Evolutionary conservation across 1,140 invertebrate genomes (phyloP).

Genomic region (Bombus confusus): DNA sequence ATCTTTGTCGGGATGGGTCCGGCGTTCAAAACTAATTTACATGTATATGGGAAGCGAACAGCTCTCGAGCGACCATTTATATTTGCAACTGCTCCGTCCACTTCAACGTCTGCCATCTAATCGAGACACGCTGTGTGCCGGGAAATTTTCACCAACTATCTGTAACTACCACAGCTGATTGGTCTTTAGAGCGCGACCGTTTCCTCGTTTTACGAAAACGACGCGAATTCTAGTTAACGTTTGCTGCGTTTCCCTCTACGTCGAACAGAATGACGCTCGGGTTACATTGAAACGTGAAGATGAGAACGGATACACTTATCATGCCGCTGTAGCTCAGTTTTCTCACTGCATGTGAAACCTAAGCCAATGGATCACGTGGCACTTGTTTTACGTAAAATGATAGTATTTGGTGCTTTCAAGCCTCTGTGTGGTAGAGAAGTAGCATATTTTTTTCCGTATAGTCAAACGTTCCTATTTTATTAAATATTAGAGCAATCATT

Average conservation of each 20-base stretch:
- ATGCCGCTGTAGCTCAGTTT: background rate
- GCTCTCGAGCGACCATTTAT: slow-evolving; percentile 3
- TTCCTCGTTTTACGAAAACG: background rate
- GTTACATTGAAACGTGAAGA: background rate
- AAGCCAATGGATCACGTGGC: background rate
- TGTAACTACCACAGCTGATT: background rate
- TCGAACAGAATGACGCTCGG: too few relatives aligned
- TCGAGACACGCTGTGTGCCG: background rate
- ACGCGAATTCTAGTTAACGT: background rate
- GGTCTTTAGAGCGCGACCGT: background rate
- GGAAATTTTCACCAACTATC: background rate
- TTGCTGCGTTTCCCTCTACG: background rate
- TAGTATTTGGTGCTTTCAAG: too few relatives aligned
- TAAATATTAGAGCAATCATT: background rate
- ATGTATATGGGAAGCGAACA: slow-evolving; percentile 15
- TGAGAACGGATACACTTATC: background rate
- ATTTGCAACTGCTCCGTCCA: background rate
- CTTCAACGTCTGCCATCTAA: background rate
- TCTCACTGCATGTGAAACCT: background rate
- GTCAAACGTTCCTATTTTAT: background rate
- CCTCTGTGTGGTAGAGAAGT: too few relatives aligned
- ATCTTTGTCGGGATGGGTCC: background rate
- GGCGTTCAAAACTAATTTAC: slow-evolving; percentile 14
- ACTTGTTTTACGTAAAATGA: background rate
- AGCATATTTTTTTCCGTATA: too few relatives aligned